Percentiles rank a stretch among this genome's conserved stretches.
Conservation (phyloP, 2,888 invertebrate genomes). For the Phalera bucephala region DNA sequence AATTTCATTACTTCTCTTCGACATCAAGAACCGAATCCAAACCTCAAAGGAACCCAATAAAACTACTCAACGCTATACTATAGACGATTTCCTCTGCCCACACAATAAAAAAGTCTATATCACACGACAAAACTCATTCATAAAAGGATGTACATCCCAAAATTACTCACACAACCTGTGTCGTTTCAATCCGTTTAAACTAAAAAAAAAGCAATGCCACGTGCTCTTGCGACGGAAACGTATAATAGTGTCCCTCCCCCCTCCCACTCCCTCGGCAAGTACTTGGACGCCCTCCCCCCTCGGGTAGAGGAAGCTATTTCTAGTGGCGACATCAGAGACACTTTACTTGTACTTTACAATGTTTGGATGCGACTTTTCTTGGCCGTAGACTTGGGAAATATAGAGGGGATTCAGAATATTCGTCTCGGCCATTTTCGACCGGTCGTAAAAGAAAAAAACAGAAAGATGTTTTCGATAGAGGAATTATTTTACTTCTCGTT, state of each 20-base stretch:
- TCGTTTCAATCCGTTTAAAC: conserved; percentile 21
- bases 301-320: conserved; percentile 62
- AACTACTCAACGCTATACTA: too few species aligned
- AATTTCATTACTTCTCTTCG: too few species aligned
- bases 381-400: conserved; percentile 31
- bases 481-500: too few species aligned
- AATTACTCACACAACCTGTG: conserved; percentile 24
- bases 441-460: too few species aligned
- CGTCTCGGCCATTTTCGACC: too few species aligned
- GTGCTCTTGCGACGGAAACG: conserved; percentile 62
- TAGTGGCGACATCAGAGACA: conserved; percentile 61
- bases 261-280: conserved; percentile 14
- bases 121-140: conserved; percentile 1
- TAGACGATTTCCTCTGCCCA: too few species aligned
- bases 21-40: too few species aligned
- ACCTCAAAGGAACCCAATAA: too few species aligned
- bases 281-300: conserved; percentile 19
- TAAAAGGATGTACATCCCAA: conserved; percentile 18
- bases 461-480: too few species aligned
- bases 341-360: conserved; percentile 67
- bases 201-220: conserved; percentile 56
- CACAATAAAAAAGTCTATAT: conserved; percentile 2
- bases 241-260: conserved; percentile 15
- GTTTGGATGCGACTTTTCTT: conserved; percentile 58
- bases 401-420: conserved; percentile 18